Percentiles rank a stretch among this genome's conserved stretches.
phyloP scores from a whole-genome alignment of 2,797 vertebrate genomes.

The Chaetodon trifasciatus region DNA sequence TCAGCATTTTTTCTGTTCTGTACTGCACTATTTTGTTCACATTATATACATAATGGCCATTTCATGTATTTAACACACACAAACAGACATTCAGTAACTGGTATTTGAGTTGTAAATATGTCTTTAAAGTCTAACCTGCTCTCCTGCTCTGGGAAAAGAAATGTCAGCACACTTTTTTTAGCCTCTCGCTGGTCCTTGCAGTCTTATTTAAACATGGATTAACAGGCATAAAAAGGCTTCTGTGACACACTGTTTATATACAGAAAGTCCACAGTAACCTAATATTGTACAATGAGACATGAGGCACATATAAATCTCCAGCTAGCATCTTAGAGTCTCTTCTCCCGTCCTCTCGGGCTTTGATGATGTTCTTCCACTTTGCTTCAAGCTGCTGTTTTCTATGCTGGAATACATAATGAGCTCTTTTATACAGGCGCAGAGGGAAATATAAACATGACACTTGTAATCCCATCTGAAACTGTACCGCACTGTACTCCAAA shows the following conservation, averaged over 20 bases:
- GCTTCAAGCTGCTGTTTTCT: slow-evolving; percentile 4
- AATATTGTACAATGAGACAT: background rate
- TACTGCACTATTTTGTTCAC: background rate
- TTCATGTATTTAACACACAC: background rate
- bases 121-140: background rate
- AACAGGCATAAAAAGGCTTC: background rate
- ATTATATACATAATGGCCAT: no score
- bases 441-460: slow-evolving; percentile 43
- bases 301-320: background rate
- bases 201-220: background rate
- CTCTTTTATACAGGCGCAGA: slow-evolving; percentile 26
- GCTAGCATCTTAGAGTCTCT: no score
- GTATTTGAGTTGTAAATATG: background rate
- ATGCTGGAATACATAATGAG: slow-evolving; percentile 23
- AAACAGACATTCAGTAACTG: background rate
- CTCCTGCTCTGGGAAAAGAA: background rate
- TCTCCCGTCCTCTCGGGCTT: background rate
- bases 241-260: background rate
- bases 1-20: background rate
- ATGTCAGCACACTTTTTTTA: background rate
- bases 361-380: background rate
- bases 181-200: no score
- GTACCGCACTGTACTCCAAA: slow-evolving; percentile 13
- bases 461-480: slow-evolving; percentile 37
- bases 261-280: background rate